Evolutionary conservation across 2,797 vertebrate species (phyloP).

Genomic region (Aselliscus stoliczkanus): DNA sequence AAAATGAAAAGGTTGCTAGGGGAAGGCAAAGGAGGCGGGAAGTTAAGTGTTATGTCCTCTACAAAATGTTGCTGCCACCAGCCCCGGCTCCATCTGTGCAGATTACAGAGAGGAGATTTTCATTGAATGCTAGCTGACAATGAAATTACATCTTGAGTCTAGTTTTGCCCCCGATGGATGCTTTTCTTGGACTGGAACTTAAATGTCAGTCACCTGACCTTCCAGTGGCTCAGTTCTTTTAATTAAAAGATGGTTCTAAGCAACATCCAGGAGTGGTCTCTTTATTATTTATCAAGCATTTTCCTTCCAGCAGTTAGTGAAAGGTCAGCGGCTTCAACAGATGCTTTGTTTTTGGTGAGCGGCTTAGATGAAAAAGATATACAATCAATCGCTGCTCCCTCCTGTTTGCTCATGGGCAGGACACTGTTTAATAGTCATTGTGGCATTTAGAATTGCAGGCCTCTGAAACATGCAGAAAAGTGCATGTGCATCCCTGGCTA

Average conservation of each 20-base stretch:
- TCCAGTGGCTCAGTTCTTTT: conserved; percentile 22
- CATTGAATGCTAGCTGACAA: conserved; percentile 15
- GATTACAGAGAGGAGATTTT: neutral
- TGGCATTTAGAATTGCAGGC: conserved; percentile 67
- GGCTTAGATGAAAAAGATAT: conserved; percentile 42
- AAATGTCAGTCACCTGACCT: conserved; percentile 28
- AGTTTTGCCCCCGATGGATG: conserved; percentile 23
- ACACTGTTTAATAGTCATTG: conserved; percentile 65
- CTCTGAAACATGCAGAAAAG: conserved; percentile 49
- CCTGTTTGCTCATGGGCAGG: conserved; percentile 53
- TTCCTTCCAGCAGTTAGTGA: conserved; percentile 73
- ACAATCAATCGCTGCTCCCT: conserved; percentile 50
- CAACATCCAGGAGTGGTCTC: conserved; percentile 38
- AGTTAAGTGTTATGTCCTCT: accelerated
- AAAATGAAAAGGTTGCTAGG: neutral
- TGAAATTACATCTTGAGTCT: neutral
- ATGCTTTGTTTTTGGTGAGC: conserved; percentile 65
- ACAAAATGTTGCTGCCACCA: neutral
- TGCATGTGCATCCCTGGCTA: conserved; percentile 46
- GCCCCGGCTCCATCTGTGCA: neutral
- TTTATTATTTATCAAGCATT: conserved; percentile 77
- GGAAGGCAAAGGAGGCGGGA: neutral
- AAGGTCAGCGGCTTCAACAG: conserved; percentile 74
- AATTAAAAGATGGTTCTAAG: conserved; percentile 61
- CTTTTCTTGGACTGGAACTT: neutral